Percentiles rank a stretch among this genome's conserved stretches.
Evolutionary conservation across 2,113 vertebrate species (phyloP).

Genomic region (Stictonetta naevosa): DNA sequence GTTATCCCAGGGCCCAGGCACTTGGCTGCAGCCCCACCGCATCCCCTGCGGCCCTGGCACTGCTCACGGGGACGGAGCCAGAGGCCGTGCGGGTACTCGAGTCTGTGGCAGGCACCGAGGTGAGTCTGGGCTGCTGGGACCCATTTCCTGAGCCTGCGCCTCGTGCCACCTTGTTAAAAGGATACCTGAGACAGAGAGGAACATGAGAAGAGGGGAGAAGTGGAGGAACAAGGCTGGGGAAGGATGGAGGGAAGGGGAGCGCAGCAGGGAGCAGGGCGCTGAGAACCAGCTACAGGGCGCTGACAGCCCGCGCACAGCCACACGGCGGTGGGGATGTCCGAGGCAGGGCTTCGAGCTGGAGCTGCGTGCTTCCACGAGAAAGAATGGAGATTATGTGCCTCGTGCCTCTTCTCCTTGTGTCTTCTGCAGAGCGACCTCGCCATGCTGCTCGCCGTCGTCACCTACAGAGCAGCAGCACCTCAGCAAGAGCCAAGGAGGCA

Average conservation of each 20-base stretch:
- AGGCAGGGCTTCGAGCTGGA: neutral
- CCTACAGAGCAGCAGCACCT: constrained; percentile 47
- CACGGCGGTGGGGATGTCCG: neutral
- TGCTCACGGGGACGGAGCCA: neutral
- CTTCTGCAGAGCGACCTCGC: neutral
- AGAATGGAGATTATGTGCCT: neutral
- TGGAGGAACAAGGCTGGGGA: neutral
- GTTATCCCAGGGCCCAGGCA: neutral
- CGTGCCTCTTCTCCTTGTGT: neutral
- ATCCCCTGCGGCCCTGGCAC: neutral
- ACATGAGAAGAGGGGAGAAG: neutral
- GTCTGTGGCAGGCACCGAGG: fast-evolving
- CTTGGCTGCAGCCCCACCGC: fast-evolving
- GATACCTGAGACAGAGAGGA: neutral
- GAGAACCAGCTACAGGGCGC: neutral
- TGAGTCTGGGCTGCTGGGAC: fast-evolving
- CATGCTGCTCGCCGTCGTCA: neutral
- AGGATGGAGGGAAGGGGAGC: fast-evolving
- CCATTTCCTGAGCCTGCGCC: neutral
- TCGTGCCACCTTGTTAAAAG: neutral
- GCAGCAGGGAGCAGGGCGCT: neutral
- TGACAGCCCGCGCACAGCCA: neutral
- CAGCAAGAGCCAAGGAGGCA: neutral
- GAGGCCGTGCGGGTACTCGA: fast-evolving
- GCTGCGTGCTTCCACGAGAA: neutral